These are phyloP conservation scores for Panurus biarmicus DNA, from an alignment of 2,113 vertebrate genomes.

Conservation along the genomic window DNA sequence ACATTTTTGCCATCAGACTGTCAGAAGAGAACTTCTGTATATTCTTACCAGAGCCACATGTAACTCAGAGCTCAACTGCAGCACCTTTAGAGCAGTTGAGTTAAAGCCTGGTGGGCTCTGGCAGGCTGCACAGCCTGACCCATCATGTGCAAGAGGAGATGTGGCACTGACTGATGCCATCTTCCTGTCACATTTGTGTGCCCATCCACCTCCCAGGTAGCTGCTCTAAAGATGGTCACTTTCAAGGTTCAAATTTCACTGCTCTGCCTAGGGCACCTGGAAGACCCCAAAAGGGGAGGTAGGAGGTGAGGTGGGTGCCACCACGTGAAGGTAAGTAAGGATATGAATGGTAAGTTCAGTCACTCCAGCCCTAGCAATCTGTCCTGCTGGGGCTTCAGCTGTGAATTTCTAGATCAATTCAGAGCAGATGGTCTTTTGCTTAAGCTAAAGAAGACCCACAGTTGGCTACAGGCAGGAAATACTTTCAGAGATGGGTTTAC, in stretches of 20 bases:
- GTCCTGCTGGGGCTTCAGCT: neutral
- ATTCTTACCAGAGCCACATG: neutral
- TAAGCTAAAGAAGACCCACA: neutral
- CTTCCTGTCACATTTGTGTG: neutral
- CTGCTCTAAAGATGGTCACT: neutral
- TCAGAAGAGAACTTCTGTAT: neutral
- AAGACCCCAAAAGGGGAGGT: neutral
- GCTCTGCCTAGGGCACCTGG: accelerated
- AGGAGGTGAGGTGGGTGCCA: neutral
- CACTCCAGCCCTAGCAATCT: neutral
- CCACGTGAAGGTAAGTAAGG: neutral
- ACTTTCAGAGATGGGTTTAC: neutral
- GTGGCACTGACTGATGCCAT: neutral
- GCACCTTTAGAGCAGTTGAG: neutral
- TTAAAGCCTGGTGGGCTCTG: neutral
- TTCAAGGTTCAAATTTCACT: neutral
- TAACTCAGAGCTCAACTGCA: neutral
- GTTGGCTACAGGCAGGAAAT: neutral
- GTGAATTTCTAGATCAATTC: neutral
- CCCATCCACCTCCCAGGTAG: neutral
- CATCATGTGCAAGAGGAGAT: accelerated
- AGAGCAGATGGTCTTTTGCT: neutral
- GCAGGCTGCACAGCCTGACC: neutral
- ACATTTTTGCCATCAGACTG: neutral
- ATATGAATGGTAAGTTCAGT: neutral